Evolutionary conservation across 2,888 invertebrate genomes (phyloP).

Genomic region (Deladenus siricidicola): DNA sequence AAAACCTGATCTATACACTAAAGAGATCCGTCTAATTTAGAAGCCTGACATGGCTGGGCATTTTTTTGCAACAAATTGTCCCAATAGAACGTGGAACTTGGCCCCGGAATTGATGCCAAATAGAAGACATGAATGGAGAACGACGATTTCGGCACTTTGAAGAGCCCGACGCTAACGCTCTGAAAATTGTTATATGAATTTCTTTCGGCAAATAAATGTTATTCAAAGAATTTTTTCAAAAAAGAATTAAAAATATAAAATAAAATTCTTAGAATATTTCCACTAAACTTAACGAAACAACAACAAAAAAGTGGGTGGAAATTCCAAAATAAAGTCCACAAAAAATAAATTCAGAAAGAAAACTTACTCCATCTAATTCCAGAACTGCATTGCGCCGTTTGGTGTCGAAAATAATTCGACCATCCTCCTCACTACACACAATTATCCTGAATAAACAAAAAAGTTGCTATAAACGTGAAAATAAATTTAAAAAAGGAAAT

Average conservation of each 20-base stretch:
- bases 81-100: conserved; percentile 12
- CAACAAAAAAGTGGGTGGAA: too few species aligned
- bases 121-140: conserved; percentile 24
- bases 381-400: conserved; percentile 2
- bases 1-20: too few species aligned
- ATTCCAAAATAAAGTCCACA: too few species aligned
- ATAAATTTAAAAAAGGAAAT: neutral
- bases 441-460: conserved; percentile 13
- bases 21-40: too few species aligned
- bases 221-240: too few species aligned
- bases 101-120: conserved; percentile 13
- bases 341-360: too few species aligned
- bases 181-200: too few species aligned
- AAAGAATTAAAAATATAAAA: too few species aligned
- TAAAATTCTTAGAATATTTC: too few species aligned
- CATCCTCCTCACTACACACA: conserved; percentile 9
- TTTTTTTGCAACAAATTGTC: conserved; percentile 4
- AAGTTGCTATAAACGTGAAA: neutral
- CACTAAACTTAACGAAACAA: too few species aligned
- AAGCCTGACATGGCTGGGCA: neutral
- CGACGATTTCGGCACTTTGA: conserved; percentile 8
- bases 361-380: conserved; percentile 13
- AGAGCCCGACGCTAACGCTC: conserved; percentile 5
- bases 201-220: too few species aligned
- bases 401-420: conserved; percentile 14